A percentile compares a stretch with the other conserved stretches of the same genome.
Conservation (phyloP, 2,888 invertebrate genomes). For the Agrochola circellaris region DNA sequence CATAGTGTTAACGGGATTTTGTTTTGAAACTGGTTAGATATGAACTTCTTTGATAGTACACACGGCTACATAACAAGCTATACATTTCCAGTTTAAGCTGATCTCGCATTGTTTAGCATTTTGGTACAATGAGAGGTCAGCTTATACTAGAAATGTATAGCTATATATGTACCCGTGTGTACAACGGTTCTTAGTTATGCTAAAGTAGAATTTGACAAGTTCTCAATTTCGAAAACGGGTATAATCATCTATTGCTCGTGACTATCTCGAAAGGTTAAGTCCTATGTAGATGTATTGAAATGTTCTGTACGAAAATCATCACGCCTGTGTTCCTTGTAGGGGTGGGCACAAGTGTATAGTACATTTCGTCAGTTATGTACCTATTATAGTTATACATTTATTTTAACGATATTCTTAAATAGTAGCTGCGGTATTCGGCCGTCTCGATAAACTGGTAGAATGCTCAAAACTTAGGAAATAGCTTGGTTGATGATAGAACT, state of each 20-base stretch:
- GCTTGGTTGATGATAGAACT: constrained; percentile 5
- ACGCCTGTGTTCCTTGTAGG: neutral
- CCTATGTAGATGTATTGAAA: constrained; percentile 2
- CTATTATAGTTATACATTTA: neutral
- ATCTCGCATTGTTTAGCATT: too few relatives aligned
- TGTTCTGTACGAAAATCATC: neutral
- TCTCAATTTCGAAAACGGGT: neutral
- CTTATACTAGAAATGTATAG: too few relatives aligned
- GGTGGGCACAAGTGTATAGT: neutral
- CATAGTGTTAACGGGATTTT: too few relatives aligned
- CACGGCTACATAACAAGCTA: too few relatives aligned
- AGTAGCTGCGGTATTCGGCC: neutral
- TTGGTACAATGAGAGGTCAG: too few relatives aligned
- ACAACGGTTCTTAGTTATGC: too few relatives aligned
- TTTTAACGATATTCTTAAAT: neutral
- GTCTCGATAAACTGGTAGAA: neutral
- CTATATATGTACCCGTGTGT: too few relatives aligned
- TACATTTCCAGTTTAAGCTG: too few relatives aligned
- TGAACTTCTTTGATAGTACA: too few relatives aligned
- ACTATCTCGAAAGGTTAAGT: neutral
- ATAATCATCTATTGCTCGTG: neutral
- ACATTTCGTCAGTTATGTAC: neutral
- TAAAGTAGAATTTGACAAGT: neutral
- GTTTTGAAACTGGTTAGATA: too few relatives aligned
- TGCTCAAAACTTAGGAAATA: neutral